These are phyloP conservation scores for Melanotaenia parkinsoni DNA, from an alignment of 2,797 vertebrate species.

Conservation along the genomic window DNA sequence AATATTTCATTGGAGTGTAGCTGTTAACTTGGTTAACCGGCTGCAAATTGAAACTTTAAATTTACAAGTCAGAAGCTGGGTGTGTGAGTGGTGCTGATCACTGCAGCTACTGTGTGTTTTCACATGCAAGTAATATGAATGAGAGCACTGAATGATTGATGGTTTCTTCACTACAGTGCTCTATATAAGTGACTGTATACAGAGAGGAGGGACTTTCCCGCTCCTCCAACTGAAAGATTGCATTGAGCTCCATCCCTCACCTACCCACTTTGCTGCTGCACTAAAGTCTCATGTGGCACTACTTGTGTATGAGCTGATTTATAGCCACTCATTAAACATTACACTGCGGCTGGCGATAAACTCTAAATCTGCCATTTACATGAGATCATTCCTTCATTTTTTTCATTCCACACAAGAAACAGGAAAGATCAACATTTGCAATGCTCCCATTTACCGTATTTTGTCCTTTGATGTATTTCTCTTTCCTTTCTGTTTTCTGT, in stretches of 20 bases:
- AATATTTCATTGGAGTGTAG: too few relatives aligned
- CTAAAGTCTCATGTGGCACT: constrained; percentile 19
- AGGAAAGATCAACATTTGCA: neutral
- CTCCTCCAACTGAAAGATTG: constrained; percentile 25
- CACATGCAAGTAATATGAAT: neutral
- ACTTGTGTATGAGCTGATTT: constrained; percentile 54
- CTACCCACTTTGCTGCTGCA: constrained; percentile 6
- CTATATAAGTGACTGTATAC: neutral
- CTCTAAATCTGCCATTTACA: constrained; percentile 64
- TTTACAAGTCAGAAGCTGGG: neutral
- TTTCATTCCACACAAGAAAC: neutral
- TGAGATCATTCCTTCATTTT: constrained; percentile 42
- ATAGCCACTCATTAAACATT: constrained; percentile 71
- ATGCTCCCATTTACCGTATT: constrained; percentile 5
- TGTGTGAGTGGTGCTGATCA: neutral
- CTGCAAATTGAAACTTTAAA: neutral
- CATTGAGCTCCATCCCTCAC: constrained; percentile 30
- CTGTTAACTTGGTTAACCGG: too few relatives aligned
- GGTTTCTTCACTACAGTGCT: constrained; percentile 9
- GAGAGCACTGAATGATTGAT: constrained; percentile 7
- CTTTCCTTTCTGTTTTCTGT: neutral
- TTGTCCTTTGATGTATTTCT: constrained; percentile 1
- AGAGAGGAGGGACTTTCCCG: neutral
- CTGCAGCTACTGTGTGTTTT: neutral
- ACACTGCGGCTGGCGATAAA: constrained; percentile 62